Base-by-base conservation (phyloP, 35 echinoderm and acorn worm species). In the Lytechinus pictus region DNA sequence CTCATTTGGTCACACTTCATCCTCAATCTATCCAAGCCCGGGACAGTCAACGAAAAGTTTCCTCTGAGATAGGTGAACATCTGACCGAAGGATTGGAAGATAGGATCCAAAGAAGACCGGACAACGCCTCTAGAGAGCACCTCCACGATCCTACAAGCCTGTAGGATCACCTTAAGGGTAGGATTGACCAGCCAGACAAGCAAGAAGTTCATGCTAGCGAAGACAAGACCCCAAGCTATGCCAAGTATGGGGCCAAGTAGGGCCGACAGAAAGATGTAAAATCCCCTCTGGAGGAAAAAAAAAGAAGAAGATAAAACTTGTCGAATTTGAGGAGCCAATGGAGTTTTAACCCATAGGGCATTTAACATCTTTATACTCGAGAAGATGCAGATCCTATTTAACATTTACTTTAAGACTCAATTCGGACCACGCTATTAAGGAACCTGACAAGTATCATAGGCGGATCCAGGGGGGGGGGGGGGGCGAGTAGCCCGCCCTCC, bases 1-100 rank as follows among this genome's bases (percentile, higher is more conserved):
- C n/a, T 79, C 66, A 79, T 19, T 16, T 90, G 33, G 88, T 54
- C 52, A 44, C 88, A 52, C 29, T 44, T 21, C 88, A 9, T 54
- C 88, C 52, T 90, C 88, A 54, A 54, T 28, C 13, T 54, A 27
- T 93, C 53, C 53, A 93, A 28, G 52, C 92, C 92, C 9, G 92
- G 29, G 29, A 93, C 29, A 93, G 28, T 93, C 29, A 93, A 54
- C 19, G 53, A n/a, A 54, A 93, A 93, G 24, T 93, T 93, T 4
- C 92, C 92, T 12, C 55, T 13, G 5, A 93, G 53, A 19, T 13
- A 54, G n/a, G 92, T 93, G 53, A 93, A 96, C 13, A 91, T 54
- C 86, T 96, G 96, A 27, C 96, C 96, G 61, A 96, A 89, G 52
- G 96, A 94, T 54, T 96, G 93, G 93, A 96, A 96, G 93, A 96